Conservation (phyloP, 2,797 vertebrate species). For the Parambassis ranga region DNA sequence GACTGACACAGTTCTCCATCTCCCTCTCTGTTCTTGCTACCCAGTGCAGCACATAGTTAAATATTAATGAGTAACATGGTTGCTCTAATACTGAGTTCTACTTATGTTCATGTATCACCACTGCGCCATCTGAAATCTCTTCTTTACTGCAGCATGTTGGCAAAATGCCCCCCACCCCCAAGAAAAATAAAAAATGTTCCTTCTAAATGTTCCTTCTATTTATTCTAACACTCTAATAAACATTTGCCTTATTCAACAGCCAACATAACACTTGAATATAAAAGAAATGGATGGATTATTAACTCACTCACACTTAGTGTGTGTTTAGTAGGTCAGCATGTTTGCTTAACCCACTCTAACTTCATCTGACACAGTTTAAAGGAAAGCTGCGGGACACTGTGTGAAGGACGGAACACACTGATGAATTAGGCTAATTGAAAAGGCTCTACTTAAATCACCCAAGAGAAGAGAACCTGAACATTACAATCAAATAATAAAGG, state of each 20-base stretch:
- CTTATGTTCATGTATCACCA: slow-evolving; percentile 52
- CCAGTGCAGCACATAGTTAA: slow-evolving; percentile 63
- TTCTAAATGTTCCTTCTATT: no score
- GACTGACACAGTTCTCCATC: slow-evolving; percentile 66
- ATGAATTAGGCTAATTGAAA: slow-evolving; percentile 79
- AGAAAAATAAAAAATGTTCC: slow-evolving; percentile 21
- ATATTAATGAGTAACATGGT: slow-evolving; percentile 74
- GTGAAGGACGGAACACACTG: slow-evolving; percentile 65
- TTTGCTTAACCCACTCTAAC: slow-evolving; percentile 70
- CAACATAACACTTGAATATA: no score
- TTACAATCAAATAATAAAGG: slow-evolving; percentile 48
- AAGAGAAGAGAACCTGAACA: slow-evolving; percentile 63
- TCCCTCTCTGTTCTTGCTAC: slow-evolving; percentile 53
- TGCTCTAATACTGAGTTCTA: slow-evolving; percentile 63
- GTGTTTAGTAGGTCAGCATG: slow-evolving; percentile 74
- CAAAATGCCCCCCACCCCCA: slow-evolving; percentile 10
- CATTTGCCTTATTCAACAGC: not conserved
- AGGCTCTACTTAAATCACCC: slow-evolving; percentile 72
- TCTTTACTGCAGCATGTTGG: slow-evolving; percentile 17
- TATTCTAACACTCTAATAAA: not conserved
- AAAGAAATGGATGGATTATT: no score
- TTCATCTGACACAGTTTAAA: slow-evolving; percentile 76
- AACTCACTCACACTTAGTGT: not conserved
- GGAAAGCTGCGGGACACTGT: slow-evolving; percentile 64
- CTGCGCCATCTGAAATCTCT: slow-evolving; percentile 31